Conservation (phyloP, 2,888 invertebrate species). For the Nymphalis urticae region DNA sequence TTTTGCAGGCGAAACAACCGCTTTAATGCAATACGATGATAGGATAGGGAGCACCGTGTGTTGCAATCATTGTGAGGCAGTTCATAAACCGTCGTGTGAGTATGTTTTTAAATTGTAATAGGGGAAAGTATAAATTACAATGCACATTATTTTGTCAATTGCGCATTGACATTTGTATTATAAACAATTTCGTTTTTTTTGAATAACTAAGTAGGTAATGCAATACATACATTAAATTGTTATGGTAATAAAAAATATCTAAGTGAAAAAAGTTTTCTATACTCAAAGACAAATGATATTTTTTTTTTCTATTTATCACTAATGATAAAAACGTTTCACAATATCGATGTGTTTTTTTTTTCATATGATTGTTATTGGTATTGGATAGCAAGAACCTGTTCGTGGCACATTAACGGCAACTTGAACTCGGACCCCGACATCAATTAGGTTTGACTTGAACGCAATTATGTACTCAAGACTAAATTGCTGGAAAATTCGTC, state of each 20-base stretch:
- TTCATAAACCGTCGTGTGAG: conserved; percentile 28
- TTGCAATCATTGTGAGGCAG: conserved; percentile 34
- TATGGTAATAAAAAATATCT: too few species aligned
- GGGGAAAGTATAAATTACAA: conserved; percentile 22
- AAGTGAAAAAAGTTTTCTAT: neutral
- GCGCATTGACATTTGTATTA: conserved; percentile 12
- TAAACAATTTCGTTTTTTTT: conserved; percentile 3
- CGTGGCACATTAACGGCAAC: conserved; percentile 62
- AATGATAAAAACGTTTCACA: conserved; percentile 20
- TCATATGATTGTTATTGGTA: conserved; percentile 31
- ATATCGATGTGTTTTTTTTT: conserved; percentile 21
- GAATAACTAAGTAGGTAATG: too few species aligned
- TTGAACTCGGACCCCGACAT: conserved; percentile 63
- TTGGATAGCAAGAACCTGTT: conserved; percentile 54
- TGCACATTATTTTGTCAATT: conserved; percentile 15
- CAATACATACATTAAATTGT: too few species aligned
- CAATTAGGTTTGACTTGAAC: conserved; percentile 75
- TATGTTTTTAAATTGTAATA: conserved; percentile 26
- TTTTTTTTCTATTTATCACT: conserved; percentile 3
- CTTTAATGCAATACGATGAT: conserved; percentile 35
- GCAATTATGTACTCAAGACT: conserved; percentile 78
- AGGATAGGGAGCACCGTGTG: conserved; percentile 34
- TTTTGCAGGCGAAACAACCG: conserved; percentile 34
- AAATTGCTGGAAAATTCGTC: conserved; percentile 76
- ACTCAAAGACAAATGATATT: neutral